These are phyloP conservation scores for Ostrea edulis DNA, from an alignment of 1,140 invertebrate genomes.

Conservation along the genomic window DNA sequence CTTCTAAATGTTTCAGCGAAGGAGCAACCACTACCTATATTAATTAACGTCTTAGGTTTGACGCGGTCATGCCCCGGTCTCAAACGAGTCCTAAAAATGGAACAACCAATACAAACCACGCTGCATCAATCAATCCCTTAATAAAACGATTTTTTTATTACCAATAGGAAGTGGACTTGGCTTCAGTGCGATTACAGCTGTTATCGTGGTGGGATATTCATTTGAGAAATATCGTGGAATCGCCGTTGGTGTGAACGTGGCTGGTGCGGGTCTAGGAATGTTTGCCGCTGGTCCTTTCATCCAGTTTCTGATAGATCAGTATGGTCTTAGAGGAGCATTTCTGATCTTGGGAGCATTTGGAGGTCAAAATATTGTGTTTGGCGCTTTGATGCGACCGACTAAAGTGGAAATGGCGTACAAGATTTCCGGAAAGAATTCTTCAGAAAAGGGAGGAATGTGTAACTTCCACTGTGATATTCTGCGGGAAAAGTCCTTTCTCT, in stretches of 20 bases:
- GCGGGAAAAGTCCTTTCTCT: constrained; percentile 22
- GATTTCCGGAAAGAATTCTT: not conserved
- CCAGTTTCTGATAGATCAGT: constrained; percentile 52
- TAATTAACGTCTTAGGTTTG: no score
- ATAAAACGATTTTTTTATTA: not conserved
- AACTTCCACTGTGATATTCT: not conserved
- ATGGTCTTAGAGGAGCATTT: constrained; percentile 55
- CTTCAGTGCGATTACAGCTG: constrained; percentile 47
- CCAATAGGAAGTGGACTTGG: constrained; percentile 56
- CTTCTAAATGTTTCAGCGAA: no score
- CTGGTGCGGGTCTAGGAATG: constrained; percentile 58
- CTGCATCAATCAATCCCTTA: no score
- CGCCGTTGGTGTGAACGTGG: constrained; percentile 52
- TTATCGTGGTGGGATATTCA: constrained; percentile 56
- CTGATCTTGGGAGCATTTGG: constrained; percentile 57
- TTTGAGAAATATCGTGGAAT: constrained; percentile 59
- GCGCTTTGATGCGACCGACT: constrained; percentile 57
- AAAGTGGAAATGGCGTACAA: constrained; percentile 50
- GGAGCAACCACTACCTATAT: no score
- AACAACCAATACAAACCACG: no score
- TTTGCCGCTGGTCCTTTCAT: constrained; percentile 55
- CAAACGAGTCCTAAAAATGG: no score
- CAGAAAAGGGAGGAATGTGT: constrained; percentile 11
- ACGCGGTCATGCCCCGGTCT: no score
- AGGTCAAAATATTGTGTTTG: constrained; percentile 50